A percentile compares a stretch with the other conserved stretches of the same genome.
phyloP scores from a whole-genome alignment of 2,113 vertebrate genomes.

The Pteruthius melanotis region DNA sequence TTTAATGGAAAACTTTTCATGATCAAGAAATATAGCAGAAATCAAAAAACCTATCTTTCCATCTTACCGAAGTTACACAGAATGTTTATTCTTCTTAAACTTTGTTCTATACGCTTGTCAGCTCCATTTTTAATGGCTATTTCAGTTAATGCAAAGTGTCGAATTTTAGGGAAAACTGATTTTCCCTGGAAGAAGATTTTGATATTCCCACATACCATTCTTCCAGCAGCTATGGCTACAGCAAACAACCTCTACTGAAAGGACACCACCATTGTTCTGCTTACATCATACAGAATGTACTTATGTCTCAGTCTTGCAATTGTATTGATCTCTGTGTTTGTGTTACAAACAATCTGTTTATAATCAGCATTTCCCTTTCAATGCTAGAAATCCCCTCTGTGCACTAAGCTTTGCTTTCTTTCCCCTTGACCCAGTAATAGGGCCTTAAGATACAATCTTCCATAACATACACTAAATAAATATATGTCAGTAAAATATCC shows the following conservation, averaged over 20 bases:
- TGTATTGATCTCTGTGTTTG: not conserved
- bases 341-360: not conserved
- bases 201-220: not conserved
- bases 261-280: not conserved
- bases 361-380: not conserved
- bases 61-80: not conserved
- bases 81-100: not conserved
- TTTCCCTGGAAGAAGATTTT: not conserved
- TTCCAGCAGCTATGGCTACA: not conserved
- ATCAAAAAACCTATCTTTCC: not conserved
- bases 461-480: not conserved
- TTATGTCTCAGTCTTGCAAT: not conserved
- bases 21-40: not conserved
- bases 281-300: not conserved
- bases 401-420: not conserved
- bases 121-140: not conserved
- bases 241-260: not conserved
- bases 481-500: not conserved
- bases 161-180: not conserved
- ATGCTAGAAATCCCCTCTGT: not conserved
- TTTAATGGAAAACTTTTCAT: not conserved
- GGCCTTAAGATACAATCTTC: not conserved
- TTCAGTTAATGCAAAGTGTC: not conserved
- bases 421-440: fast-evolving
- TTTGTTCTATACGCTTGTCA: not conserved